phyloP scores from a whole-genome alignment of 2,888 invertebrate species.

The Magallana nippona region DNA sequence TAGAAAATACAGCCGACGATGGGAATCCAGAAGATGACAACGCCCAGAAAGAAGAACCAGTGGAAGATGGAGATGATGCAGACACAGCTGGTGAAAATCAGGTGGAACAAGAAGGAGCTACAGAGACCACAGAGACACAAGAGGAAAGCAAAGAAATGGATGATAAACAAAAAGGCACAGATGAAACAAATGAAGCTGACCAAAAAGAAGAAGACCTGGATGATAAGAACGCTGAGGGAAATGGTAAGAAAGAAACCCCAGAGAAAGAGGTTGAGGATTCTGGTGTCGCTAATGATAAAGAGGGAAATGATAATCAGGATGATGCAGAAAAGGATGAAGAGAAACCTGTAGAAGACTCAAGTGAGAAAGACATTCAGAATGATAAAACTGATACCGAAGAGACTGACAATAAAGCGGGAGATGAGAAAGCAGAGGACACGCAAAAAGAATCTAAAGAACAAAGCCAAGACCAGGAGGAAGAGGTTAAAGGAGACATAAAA shows the following conservation, averaged over 20 bases:
- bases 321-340: neutral
- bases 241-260: slow-evolving; percentile 9
- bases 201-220: neutral
- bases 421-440: neutral
- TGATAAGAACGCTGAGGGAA: slow-evolving; percentile 10
- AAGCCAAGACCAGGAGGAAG: slow-evolving; percentile 36
- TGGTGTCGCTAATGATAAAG: slow-evolving; percentile 37
- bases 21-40: slow-evolving; percentile 20
- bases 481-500: slow-evolving; percentile 29
- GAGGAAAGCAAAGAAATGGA: neutral
- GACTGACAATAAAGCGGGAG: neutral
- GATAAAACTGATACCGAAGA: neutral
- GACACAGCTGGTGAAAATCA: slow-evolving; percentile 23
- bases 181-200: neutral
- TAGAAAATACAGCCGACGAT: slow-evolving; percentile 4
- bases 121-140: neutral
- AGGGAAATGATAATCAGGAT: neutral
- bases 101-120: neutral
- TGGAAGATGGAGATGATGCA: slow-evolving; percentile 1
- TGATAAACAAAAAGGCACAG: neutral
- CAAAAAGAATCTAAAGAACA: neutral
- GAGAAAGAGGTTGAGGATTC: slow-evolving; percentile 36
- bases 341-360: neutral
- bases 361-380: slow-evolving; percentile 7
- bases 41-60: neutral